phyloP scores from a whole-genome alignment of 2,113 vertebrate genomes.

The Strigops habroptila region DNA sequence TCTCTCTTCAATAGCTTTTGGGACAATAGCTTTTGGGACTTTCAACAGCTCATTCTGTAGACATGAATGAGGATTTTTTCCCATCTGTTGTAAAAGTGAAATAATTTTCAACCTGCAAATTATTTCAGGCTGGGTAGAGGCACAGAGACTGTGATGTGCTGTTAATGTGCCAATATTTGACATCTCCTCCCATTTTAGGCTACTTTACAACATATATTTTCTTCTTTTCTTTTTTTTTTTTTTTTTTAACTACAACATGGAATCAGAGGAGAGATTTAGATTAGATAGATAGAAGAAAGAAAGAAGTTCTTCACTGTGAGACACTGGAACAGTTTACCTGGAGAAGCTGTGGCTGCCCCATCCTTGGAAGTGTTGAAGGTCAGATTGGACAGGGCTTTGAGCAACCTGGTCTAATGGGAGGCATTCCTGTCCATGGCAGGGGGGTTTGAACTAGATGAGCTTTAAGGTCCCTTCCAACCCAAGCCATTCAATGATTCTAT shows the following conservation, averaged over 20 bases:
- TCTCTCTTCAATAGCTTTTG: slow-evolving; percentile 21
- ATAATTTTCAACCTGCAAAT: slow-evolving; percentile 12
- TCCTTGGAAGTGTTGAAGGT: background rate
- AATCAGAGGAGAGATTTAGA: background rate
- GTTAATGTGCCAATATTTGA: background rate
- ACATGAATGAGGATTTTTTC: background rate
- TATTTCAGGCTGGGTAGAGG: background rate
- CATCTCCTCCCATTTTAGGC: background rate
- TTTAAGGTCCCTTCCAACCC: background rate
- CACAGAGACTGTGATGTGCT: background rate
- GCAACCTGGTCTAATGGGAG: background rate
- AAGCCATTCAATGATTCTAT: background rate
- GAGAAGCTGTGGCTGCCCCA: background rate
- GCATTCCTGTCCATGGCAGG: background rate
- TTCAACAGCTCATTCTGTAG: background rate
- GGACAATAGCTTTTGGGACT: background rate
- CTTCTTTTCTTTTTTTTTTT: background rate
- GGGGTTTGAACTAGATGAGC: background rate
- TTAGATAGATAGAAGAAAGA: background rate
- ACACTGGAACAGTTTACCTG: background rate
- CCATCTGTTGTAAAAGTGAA: background rate
- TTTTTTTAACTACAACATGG: background rate
- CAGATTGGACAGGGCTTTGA: background rate
- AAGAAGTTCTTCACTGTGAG: background rate
- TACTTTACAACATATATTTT: background rate